phyloP scores from a whole-genome alignment of 1,140 invertebrate genomes.

The Procambarus virginalis region DNA sequence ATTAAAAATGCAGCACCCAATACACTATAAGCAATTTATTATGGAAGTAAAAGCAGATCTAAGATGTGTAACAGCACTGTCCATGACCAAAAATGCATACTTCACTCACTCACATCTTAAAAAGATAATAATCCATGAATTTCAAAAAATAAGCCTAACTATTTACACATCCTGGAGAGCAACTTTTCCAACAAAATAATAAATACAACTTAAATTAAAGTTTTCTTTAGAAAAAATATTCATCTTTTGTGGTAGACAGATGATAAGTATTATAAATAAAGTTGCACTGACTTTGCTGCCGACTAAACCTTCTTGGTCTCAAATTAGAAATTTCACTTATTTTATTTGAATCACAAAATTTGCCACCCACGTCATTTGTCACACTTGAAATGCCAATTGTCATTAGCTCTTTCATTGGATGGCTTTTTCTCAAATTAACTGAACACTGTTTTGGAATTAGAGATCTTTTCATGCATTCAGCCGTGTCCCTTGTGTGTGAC shows the following conservation, averaged over 20 bases:
- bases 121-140: background rate
- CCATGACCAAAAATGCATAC: background rate
- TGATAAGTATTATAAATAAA: conserved; percentile 3
- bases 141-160: background rate
- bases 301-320: background rate
- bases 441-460: background rate
- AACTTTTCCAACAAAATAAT: background rate
- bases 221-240: conserved; percentile 6
- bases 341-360: conserved; percentile 2
- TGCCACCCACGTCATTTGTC: background rate
- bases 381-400: background rate
- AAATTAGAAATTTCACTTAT: background rate
- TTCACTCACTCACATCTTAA: background rate
- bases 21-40: conserved; percentile 1
- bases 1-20: background rate
- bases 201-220: conserved; percentile 1
- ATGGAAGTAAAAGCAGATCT: background rate
- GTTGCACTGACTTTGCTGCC: conserved; percentile 1
- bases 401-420: background rate
- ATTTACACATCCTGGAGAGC: conserved; percentile 4
- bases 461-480: background rate
- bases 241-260: conserved; percentile 7
- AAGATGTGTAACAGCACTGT: conserved; percentile 1
- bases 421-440: background rate
- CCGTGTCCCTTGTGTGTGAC: background rate